These are phyloP conservation scores for Macroramphosus scolopax DNA, from an alignment of 2,797 vertebrate genomes.

Conservation along the genomic window DNA sequence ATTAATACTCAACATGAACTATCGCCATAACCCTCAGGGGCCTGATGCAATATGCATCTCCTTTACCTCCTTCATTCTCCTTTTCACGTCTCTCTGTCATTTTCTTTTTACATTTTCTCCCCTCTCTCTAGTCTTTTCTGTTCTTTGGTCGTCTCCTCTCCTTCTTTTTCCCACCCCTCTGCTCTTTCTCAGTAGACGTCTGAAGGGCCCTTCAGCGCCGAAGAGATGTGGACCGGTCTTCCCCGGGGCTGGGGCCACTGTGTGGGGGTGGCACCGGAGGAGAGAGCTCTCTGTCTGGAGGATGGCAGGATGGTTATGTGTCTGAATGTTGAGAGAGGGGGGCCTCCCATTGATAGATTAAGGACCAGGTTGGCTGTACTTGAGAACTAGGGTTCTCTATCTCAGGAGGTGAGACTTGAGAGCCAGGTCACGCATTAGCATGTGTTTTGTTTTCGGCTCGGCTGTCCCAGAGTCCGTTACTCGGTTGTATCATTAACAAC, in stretches of 20 bases:
- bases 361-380: constrained; percentile 75
- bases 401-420: constrained; percentile 66
- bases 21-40: constrained; percentile 57
- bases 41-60: constrained; percentile 65
- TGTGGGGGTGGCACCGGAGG: constrained; percentile 42
- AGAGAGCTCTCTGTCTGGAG: constrained; percentile 65
- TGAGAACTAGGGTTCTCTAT: constrained; percentile 68
- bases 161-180: constrained; percentile 69
- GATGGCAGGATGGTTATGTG: constrained; percentile 61
- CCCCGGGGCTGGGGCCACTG: constrained; percentile 49
- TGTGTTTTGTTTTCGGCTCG: constrained; percentile 70
- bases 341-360: constrained; percentile 75
- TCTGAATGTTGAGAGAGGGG: constrained; percentile 69
- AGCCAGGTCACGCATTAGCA: constrained; percentile 75
- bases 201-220: constrained; percentile 72
- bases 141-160: constrained; percentile 45
- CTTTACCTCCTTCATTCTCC: constrained; percentile 60
- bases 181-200: constrained; percentile 79
- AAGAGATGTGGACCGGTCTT: constrained; percentile 68
- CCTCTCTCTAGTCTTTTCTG: constrained; percentile 51
- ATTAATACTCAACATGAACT: constrained; percentile 68
- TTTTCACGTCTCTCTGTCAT: constrained; percentile 55
- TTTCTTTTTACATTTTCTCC: constrained; percentile 38
- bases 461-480: constrained; percentile 56
- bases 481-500: constrained; percentile 52